Evolutionary conservation across 2,797 vertebrate genomes (phyloP), one percentile per base, ranked within the genome.

Genomic region (Galagoides demidoff): DNA sequence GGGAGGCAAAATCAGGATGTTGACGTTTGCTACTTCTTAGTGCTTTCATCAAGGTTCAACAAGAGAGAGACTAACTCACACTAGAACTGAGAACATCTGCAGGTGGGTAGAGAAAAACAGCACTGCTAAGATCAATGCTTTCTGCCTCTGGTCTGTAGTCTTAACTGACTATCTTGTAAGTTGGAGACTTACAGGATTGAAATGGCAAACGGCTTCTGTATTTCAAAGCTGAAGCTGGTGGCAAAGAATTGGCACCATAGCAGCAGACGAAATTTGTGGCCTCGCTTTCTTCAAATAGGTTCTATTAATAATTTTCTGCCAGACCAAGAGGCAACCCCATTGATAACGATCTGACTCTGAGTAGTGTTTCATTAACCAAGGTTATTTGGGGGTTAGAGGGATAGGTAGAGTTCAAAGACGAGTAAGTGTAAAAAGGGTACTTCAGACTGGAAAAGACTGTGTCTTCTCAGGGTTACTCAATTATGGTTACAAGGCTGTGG

Each of bases 1-100:
- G 10, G 76, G 71, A 59, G 31, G 20, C 23, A 82, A 86, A 79
- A 64, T 31, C 39, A 81, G 61, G 39, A 59, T 52, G 34, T 74
- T 78, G 39, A 20, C 27, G 68, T 89, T 81, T 81, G 76, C 12
- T 92, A 55, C 10, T 84, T 92, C 16, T 34, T 85, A 20, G 81
- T 63, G n/a, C 63, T 92, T 87, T 92, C 31, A 74, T 57, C 43
- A 68, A 92, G 92, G 76, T 95, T 94, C 76, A 90, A 34, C 55
- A 77, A 76, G 19, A 92, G 45, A 89, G 29, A 20, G 86, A 59
- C 74, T 68, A 59, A 77, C 31, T 82, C 43, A 87, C 77, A 94
- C 13, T 86, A 73, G 31, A 86, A 73, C 37, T 49, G 39, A 77
- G 49, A 55, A 86, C 34, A 23, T 64, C 61, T 90, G 4, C 3